phyloP scores from a whole-genome alignment of 2,113 vertebrate genomes.

The Burhinus bistriatus region DNA sequence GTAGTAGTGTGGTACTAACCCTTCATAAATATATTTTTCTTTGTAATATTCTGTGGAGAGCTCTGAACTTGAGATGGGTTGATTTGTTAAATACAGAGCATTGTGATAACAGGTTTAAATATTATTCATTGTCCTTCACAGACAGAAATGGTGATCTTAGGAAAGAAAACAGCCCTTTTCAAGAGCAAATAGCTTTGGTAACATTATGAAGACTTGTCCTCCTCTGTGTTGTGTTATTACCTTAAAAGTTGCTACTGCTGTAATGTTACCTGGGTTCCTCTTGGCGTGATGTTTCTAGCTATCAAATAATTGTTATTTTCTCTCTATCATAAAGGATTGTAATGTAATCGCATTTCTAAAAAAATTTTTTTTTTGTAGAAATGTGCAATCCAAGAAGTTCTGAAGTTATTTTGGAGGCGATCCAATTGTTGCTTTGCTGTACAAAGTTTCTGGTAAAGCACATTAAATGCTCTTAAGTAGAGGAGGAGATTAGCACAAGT shows the following conservation, averaged over 20 bases:
- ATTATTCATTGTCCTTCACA: background rate
- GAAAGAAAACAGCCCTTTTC: background rate
- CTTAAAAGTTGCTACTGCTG: background rate
- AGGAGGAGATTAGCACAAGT: background rate
- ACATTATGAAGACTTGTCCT: background rate
- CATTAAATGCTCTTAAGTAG: background rate
- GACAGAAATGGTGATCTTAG: background rate
- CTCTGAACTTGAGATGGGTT: background rate
- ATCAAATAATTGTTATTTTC: background rate
- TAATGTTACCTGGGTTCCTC: background rate
- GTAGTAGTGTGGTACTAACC: background rate
- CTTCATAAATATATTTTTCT: background rate
- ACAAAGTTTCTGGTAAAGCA: background rate
- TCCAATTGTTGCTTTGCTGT: background rate
- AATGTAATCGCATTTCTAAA: background rate
- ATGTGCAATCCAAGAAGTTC: background rate
- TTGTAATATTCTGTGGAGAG: background rate
- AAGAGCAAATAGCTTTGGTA: background rate
- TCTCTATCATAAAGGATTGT: background rate
- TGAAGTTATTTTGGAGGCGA: background rate
- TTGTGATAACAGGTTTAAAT: background rate
- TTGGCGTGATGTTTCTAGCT: background rate
- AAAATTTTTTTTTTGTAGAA: background rate
- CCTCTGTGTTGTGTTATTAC: background rate
- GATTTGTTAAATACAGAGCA: background rate